Conservation (phyloP, 2,888 invertebrate genomes). For the Sesamia inferens region DNA sequence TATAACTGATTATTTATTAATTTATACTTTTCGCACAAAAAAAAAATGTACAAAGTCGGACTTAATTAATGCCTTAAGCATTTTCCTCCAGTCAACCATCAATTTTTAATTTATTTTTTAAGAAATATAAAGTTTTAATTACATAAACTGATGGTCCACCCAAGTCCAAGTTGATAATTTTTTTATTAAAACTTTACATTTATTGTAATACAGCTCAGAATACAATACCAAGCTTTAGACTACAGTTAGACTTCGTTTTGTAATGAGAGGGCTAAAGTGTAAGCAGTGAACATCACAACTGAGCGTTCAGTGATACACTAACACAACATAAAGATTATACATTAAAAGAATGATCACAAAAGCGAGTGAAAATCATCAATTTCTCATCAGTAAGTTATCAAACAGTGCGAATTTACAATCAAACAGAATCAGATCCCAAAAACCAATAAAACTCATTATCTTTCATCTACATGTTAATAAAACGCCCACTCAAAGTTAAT, state of each 20-base stretch:
- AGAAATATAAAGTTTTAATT: background rate
- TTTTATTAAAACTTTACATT: background rate
- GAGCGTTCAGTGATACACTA: background rate
- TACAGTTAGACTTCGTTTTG: background rate
- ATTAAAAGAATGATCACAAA: background rate
- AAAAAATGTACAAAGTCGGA: no score
- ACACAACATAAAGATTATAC: background rate
- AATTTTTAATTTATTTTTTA: background rate
- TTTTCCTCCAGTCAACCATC: no score
- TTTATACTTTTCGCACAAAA: no score
- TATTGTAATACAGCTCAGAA: background rate
- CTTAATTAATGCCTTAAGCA: no score
- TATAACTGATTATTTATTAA: background rate
- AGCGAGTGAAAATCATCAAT: background rate
- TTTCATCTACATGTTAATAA: constrained; percentile 50
- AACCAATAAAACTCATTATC: constrained; percentile 40
- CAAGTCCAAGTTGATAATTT: background rate
- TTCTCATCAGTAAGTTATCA: background rate
- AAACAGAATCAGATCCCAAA: constrained; percentile 26
- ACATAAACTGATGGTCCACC: background rate
- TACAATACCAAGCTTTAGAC: background rate
- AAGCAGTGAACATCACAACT: background rate
- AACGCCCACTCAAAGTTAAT: constrained; percentile 54
- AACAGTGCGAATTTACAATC: constrained; percentile 13
- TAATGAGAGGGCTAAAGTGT: background rate